phyloP scores from a whole-genome alignment of 2,113 vertebrate species.

The Serinus canaria region DNA sequence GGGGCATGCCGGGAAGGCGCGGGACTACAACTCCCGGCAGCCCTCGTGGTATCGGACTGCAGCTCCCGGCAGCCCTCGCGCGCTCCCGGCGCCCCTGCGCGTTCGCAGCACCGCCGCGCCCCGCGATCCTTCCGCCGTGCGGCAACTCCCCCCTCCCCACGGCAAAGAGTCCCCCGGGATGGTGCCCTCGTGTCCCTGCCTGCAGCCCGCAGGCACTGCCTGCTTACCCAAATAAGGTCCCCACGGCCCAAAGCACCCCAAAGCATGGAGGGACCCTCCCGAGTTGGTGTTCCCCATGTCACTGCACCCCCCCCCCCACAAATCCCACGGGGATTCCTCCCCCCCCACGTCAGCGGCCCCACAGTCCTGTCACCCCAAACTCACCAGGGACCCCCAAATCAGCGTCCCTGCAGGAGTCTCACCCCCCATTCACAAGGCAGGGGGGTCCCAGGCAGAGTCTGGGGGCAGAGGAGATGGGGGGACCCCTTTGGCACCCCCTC shows the following conservation, averaged over 20 bases:
- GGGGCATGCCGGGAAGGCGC: constrained; percentile 49
- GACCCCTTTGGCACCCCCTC: no score
- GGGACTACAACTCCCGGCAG: not conserved
- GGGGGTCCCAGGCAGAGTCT: not conserved
- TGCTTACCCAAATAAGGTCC: no score
- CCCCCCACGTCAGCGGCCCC: not conserved
- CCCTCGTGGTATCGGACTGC: accelerated
- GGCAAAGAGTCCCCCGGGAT: not conserved
- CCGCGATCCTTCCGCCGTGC: not conserved
- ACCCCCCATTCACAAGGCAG: not conserved
- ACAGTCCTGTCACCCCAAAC: no score
- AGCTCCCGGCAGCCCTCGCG: not conserved
- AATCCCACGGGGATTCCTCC: not conserved
- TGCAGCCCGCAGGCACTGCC: no score
- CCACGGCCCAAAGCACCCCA: not conserved
- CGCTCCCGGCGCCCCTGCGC: accelerated
- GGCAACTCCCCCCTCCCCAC: not conserved
- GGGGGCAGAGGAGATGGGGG: not conserved
- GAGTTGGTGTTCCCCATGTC: not conserved
- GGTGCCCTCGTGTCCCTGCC: not conserved
- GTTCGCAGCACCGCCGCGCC: accelerated
- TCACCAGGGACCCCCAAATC: not conserved
- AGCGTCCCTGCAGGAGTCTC: not conserved
- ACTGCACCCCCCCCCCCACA: not conserved
- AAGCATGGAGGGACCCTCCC: no score